Evolutionary conservation across 2,797 vertebrate species (phyloP).

Genomic region (Coregonus ussuriensis): DNA sequence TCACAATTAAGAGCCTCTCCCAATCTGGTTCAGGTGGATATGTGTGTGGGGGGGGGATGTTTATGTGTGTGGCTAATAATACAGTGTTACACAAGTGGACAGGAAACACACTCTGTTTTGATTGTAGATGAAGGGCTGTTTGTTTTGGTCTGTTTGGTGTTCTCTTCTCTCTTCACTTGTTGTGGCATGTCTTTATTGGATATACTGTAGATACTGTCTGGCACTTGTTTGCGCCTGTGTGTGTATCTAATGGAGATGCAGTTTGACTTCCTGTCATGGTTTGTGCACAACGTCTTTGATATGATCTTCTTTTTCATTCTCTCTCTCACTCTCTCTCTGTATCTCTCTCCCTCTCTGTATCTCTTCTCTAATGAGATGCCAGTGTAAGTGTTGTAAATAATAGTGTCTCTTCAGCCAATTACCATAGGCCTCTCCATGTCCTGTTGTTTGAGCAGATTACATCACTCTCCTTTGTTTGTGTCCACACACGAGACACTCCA

Average conservation of each 20-base stretch:
- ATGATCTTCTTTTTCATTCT: too few species aligned
- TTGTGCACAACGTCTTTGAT: too few species aligned
- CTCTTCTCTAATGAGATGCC: conserved; percentile 58
- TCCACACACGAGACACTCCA: conserved; percentile 56
- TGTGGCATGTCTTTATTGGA: too few species aligned
- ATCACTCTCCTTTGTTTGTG: conserved; percentile 59
- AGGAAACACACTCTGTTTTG: too few species aligned
- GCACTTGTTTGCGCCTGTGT: neutral
- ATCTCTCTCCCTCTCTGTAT: neutral
- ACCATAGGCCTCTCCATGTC: conserved; percentile 56
- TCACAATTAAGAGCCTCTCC: neutral
- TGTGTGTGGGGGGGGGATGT: conserved; percentile 21
- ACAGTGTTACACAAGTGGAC: neutral
- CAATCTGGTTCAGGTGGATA: conserved; percentile 1
- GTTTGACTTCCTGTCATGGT: neutral
- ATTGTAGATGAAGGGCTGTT: too few species aligned
- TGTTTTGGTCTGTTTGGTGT: too few species aligned
- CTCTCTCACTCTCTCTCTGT: neutral
- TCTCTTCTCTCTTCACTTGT: too few species aligned
- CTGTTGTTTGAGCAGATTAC: conserved; percentile 66
- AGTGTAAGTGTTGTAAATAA: conserved; percentile 56
- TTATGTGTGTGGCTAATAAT: neutral
- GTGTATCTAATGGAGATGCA: neutral
- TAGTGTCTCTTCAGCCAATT: conserved; percentile 71
- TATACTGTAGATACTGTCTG: neutral